Evolutionary conservation across 2,888 invertebrate genomes (phyloP), one percentile per base, ranked within the genome.

Genomic region (Eupithecia subumbrata): DNA sequence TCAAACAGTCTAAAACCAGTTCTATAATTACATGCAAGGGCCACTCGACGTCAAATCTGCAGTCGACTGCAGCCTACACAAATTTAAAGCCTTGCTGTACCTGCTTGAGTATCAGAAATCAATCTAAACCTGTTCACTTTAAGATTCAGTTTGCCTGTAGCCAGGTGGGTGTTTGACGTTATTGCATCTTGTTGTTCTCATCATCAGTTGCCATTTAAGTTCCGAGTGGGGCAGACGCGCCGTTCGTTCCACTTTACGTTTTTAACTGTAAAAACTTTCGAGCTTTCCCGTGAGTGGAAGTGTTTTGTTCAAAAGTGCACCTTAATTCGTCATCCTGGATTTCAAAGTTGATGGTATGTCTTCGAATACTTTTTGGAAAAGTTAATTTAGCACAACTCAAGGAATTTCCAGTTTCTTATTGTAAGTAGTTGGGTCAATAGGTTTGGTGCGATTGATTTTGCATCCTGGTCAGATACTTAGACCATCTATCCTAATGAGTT

Each of bases 241-340:
- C 71, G 76, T 73, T 64, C 73, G 30, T 63, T 48, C 66, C 60
- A 72, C 74, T 79, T 77, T 74, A 77, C 69, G 78, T 80, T 85
- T 82, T 82, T 83, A 85, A 85, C 81, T 80, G 88, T 83, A 83
- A 82, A 87, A 88, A 88, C 87, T 89, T 86, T 83, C 75, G 66
- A 82, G 83, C 84, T 86, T 83, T 76, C 78, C 82, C 83, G 88
- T 84, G 82, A 84, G 86, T 77, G 72, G 30, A 81, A 82, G 80
- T 87, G 85, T 84, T 86, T 78, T 80, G 76, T 82, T 79, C 22
- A 69, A 75, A 75, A 81, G 82, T 81, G 84, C 74, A 77, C n/a
- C 40, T 16, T 48, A 83, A 81, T 75, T 82, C 78, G 82, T 82
- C 93, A 92, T 83, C 87, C 92, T 93, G 93, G 93, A 93, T 92